Evolutionary conservation across 2,888 invertebrate genomes (phyloP).

Genomic region (Tryphoninae sp.): DNA sequence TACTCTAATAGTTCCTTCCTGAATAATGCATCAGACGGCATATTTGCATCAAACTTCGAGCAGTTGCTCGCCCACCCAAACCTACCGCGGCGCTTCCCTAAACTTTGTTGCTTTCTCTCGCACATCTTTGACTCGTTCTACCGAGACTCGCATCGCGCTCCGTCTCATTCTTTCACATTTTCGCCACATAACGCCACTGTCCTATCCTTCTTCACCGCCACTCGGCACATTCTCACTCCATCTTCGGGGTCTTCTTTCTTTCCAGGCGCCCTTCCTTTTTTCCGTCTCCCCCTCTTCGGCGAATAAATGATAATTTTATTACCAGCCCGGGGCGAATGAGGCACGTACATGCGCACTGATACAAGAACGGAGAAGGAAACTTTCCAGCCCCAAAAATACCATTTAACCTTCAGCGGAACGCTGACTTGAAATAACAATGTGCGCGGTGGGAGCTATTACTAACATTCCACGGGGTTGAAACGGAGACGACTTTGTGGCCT

Average conservation of each 20-base stretch:
- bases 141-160: conserved; percentile 14
- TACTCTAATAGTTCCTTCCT: conserved; percentile 77
- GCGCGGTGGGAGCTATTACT: conserved; percentile 66
- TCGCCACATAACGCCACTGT: background rate
- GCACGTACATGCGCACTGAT: conserved; percentile 26
- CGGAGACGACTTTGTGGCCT: conserved; percentile 42
- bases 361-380: conserved; percentile 55
- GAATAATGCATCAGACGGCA: conserved; percentile 77
- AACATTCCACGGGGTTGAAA: conserved; percentile 63
- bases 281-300: conserved; percentile 64
- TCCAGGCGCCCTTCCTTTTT: conserved; percentile 29
- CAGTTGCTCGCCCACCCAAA: conserved; percentile 71
- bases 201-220: conserved; percentile 44
- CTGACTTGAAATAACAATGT: conserved; percentile 72
- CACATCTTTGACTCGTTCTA: conserved; percentile 50
- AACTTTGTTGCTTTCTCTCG: conserved; percentile 60
- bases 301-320: conserved; percentile 78
- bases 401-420: conserved; percentile 69
- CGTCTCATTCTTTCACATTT: conserved; percentile 42
- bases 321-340: conserved; percentile 71
- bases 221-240: conserved; percentile 58
- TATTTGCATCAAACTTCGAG: conserved; percentile 78
- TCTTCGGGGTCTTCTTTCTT: conserved; percentile 38
- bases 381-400: conserved; percentile 71
- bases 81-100: conserved; percentile 55